Evolutionary conservation across 2,113 vertebrate species (phyloP).

Genomic region (Gymnorhina tibicen): DNA sequence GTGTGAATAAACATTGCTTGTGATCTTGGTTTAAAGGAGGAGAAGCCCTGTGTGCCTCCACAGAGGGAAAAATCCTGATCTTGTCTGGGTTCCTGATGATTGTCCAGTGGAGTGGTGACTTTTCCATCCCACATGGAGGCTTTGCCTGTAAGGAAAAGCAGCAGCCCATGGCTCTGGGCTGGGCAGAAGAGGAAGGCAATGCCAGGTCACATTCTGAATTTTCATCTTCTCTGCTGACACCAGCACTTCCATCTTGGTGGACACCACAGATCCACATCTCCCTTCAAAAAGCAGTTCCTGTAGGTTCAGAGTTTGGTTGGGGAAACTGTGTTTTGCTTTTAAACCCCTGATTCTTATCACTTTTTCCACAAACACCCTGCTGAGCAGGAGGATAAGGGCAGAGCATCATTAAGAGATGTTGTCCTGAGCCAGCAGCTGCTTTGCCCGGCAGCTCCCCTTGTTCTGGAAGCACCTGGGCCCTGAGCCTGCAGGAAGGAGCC

Average conservation of each 20-base stretch:
- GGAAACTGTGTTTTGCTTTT: background rate
- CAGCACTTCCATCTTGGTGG: background rate
- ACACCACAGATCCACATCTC: background rate
- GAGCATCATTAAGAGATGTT: background rate
- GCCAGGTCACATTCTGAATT: accelerated
- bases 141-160: background rate
- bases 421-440: background rate
- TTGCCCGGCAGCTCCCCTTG: background rate
- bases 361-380: background rate
- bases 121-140: background rate
- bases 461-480: background rate
- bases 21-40: background rate
- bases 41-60: background rate
- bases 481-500: background rate
- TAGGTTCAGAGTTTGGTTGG: background rate
- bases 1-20: background rate
- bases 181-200: background rate
- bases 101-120: background rate
- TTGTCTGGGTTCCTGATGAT: background rate
- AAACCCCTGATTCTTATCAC: background rate
- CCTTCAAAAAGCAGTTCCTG: background rate
- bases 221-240: background rate
- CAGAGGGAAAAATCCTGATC: background rate
- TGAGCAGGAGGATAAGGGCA: background rate
- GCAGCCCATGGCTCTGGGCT: background rate